Base-by-base conservation (phyloP, 1,140 invertebrate species). In the Lasioglossum baleicum region DNA sequence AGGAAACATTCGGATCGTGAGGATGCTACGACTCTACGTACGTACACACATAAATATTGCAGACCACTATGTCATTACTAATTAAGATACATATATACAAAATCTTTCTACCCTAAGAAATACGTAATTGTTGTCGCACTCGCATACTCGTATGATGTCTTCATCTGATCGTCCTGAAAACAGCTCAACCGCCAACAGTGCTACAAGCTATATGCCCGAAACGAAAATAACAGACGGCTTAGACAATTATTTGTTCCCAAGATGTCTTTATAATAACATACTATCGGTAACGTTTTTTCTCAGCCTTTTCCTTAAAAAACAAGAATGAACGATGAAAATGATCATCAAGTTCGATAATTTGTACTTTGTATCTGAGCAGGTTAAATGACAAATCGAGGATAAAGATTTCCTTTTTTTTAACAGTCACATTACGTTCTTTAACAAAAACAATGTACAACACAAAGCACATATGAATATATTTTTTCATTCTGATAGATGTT, bases 211-310 rank as follows among this genome's bases (percentile, higher is more conserved):
- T 58, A 58, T 69, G 68, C 51, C 70, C 44, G 75, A 65, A 85
- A 83, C 44, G 17, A 22, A 85, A 75, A 69, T 74, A 60, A 83
- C 26, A 83, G 31, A 51, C 72, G 70, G 73, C 81, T 86, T 83
- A 86, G 68, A 83, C 81, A 86, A 80, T 86, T 83, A 85, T 64
- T 86, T 86, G 84, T 86, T 86, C 78, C 82, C 71, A 83, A 87
- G 61, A 83, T 86, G 77, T 87, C 71, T 86, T 83, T 81, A 81
- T 66, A 75, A 60, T 79, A 83, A 86, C 63, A 75, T 75, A 44
- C 81, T 81, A 83, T 74, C 64, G 66, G 68, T 84, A 75, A 85
- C 67, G 15, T 74, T 83, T 69, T 44, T 80, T 71, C 69, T 85
- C 78, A 69, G 72, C 75, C 68, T 82, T 84, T 80, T 83, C 69